phyloP scores from a whole-genome alignment of 2,888 invertebrate species.

The Caradrina clavipalpis region DNA sequence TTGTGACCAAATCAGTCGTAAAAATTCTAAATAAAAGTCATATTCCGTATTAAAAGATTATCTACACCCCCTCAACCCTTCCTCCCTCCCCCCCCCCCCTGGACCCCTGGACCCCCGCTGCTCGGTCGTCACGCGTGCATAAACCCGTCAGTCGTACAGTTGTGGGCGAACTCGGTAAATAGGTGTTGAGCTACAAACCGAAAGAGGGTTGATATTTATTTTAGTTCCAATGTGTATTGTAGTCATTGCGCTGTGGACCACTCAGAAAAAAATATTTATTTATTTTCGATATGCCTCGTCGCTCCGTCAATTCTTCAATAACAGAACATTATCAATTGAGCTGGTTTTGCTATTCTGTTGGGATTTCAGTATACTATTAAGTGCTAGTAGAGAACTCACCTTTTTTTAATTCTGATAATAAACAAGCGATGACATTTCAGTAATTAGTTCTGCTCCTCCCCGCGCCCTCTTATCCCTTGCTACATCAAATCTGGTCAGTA shows the following conservation, averaged over 20 bases:
- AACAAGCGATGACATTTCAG: too few species aligned
- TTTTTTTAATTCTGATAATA: too few species aligned
- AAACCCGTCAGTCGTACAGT: constrained; percentile 34
- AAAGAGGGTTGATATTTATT: neutral
- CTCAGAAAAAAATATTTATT: too few species aligned
- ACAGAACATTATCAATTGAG: too few species aligned
- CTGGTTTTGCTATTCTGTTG: too few species aligned
- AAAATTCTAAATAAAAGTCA: constrained; percentile 8
- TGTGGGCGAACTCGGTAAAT: constrained; percentile 5
- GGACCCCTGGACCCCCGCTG: neutral
- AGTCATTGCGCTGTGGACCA: too few species aligned
- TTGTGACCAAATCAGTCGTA: neutral
- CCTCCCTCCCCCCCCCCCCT: too few species aligned
- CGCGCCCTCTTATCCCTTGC: constrained; percentile 1
- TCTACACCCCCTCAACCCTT: neutral
- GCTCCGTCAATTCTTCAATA: neutral
- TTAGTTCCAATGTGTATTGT: neutral
- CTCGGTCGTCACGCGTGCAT: constrained; percentile 46
- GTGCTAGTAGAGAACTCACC: too few species aligned
- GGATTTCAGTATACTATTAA: too few species aligned
- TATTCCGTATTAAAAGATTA: constrained; percentile 17
- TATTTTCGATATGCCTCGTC: neutral
- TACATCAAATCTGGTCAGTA: constrained; percentile 32
- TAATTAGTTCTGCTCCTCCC: too few species aligned
- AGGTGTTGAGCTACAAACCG: constrained; percentile 8